Conservation (phyloP, 2,113 vertebrate genomes). For the Silurus meridionalis region DNA sequence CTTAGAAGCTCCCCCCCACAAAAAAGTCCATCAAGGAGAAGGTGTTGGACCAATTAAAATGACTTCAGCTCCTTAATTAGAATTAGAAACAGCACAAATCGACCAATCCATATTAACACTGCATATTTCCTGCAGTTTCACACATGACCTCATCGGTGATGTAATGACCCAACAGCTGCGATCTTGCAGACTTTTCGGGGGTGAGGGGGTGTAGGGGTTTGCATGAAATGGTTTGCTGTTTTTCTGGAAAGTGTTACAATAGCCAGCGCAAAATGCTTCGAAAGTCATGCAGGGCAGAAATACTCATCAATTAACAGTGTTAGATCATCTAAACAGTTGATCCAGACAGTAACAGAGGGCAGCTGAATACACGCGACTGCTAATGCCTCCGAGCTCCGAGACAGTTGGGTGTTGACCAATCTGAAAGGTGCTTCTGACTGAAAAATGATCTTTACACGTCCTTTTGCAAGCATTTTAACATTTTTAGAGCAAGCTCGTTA, state of each 20-base stretch:
- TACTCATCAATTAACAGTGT: background rate
- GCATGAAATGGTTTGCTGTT: background rate
- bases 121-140: conserved; percentile 43
- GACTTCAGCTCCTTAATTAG: conserved; percentile 13
- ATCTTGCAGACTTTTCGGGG: background rate
- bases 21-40: background rate
- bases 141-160: conserved; percentile 52
- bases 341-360: background rate
- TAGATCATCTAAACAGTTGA: background rate
- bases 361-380: background rate
- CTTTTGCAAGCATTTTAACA: background rate
- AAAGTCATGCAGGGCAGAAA: background rate
- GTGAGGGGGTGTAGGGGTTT: background rate
- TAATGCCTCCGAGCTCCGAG: background rate
- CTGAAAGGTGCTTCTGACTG: conserved; percentile 6
- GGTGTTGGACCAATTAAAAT: too few species aligned
- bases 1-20: background rate
- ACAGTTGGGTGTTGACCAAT: background rate
- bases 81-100: conserved; percentile 4
- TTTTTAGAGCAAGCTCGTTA: background rate
- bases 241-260: conserved; percentile 10
- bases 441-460: conserved; percentile 3
- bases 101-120: conserved; percentile 2
- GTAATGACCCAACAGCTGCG: conserved; percentile 52
- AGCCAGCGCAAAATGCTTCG: background rate